phyloP scores from a whole-genome alignment of 1,140 invertebrate species.

The Hyphantria cunea region DNA sequence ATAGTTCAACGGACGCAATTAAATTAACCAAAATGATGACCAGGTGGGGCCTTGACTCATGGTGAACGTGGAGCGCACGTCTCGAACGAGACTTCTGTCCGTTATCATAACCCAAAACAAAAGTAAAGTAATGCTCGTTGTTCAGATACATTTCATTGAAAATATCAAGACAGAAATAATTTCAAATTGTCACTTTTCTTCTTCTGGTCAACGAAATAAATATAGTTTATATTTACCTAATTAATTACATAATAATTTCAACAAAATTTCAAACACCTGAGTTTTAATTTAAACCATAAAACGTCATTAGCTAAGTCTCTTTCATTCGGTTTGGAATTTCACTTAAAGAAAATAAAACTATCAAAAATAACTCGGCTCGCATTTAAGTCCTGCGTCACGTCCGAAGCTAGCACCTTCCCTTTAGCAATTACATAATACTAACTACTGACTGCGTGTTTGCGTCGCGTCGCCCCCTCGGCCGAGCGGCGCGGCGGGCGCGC shows the following conservation, averaged over 20 bases:
- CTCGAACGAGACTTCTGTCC: constrained; percentile 38
- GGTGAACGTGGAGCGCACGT: background rate
- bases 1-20: background rate
- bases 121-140: constrained; percentile 50
- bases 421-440: constrained; percentile 78
- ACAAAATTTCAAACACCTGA: constrained; percentile 80
- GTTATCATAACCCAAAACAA: constrained; percentile 55
- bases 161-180: constrained; percentile 82
- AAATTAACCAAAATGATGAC: background rate
- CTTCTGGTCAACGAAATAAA: constrained; percentile 73
- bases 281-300: constrained; percentile 69
- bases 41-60: constrained; percentile 3
- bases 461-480: constrained; percentile 41
- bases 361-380: constrained; percentile 81
- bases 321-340: constrained; percentile 70
- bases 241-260: constrained; percentile 81
- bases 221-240: constrained; percentile 74
- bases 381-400: constrained; percentile 75
- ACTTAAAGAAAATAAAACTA: constrained; percentile 80
- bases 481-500: constrained; percentile 45
- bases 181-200: constrained; percentile 70
- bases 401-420: constrained; percentile 80
- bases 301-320: constrained; percentile 76
- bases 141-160: constrained; percentile 62
- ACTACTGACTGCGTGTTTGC: constrained; percentile 66